Evolutionary conservation across 2,797 vertebrate species (phyloP), one percentile per base, ranked within the genome.

Genomic region (Smutsia temminckii): DNA sequence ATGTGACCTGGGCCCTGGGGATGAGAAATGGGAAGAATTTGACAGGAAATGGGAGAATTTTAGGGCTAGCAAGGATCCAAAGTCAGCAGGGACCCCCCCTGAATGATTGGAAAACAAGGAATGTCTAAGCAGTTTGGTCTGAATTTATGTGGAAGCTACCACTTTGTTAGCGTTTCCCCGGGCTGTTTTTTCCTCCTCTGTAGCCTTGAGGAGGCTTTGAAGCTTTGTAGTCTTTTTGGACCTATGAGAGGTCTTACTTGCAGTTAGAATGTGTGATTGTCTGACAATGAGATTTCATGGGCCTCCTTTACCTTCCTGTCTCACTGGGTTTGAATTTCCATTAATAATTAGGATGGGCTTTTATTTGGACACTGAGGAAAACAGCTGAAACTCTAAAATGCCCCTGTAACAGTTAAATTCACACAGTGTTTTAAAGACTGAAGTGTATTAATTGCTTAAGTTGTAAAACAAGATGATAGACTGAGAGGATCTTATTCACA

Each of bases 341-440:
- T 89, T 53, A 83, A 68, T 84, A 20, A 86, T 93, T 84, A 85
- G 68, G 81, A 71, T 66, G 64, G 49, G 4, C 23, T 92, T 93
- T 77, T 68, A 49, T 64, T 46, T 93, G 79, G 68, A 69, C 63
- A 88, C 69, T 68, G 40, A 85, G 57, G 29, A 79, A 46, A 93
- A 75, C 21, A 94, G 12, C 37, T 64, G 84, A 84, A 57, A 93
- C 32, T 87, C 78, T 61, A 37, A 94, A 90, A 42, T 80, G 85
- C 23, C 10, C 66, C 46, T 42, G 4, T 79, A 57, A 81, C 16
- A 49, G 37, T 92, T 93, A 59, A 64, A 46, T 69, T 81, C 53
- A 83, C 16, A 84, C 16, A 68, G 5, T 57, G 17, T 96, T 91
- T 89, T 95, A 68, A 93, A 81, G 27, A 51, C 59, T 42, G 11